Conservation (phyloP, 2,888 invertebrate species). For the Drosophila sordidula region DNA sequence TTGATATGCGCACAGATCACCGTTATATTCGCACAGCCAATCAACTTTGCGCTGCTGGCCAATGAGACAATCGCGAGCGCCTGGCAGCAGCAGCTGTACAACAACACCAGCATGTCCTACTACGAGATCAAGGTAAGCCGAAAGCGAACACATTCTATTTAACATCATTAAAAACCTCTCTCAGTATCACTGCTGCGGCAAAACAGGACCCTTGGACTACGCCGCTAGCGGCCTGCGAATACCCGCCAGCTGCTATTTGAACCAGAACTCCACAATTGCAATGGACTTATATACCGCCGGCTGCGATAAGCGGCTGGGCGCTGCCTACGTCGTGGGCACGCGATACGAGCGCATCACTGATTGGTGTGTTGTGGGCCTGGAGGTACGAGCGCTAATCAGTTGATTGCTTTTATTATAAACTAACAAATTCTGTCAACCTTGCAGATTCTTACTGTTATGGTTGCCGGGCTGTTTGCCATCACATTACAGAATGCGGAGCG, state of each 20-base stretch:
- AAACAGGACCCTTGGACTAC: constrained; percentile 71
- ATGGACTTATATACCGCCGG: constrained; percentile 66
- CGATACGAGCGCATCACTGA: constrained; percentile 74
- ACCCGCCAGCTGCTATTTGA: constrained; percentile 73
- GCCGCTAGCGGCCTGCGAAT: constrained; percentile 52
- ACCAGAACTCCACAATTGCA: constrained; percentile 60
- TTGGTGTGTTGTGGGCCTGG: constrained; percentile 77
- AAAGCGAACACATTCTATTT: background rate
- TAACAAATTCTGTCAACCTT: background rate
- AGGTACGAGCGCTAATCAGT: constrained; percentile 52
- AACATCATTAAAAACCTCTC: background rate
- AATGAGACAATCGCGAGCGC: constrained; percentile 69
- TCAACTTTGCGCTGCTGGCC: constrained; percentile 71
- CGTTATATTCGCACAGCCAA: constrained; percentile 71
- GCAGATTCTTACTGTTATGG: constrained; percentile 66
- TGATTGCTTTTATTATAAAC: no score
- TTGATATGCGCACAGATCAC: constrained; percentile 72
- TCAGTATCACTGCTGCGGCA: constrained; percentile 77
- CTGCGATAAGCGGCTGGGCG: constrained; percentile 57
- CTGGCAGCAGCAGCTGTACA: constrained; percentile 69
- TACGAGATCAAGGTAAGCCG: constrained; percentile 74
- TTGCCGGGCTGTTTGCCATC: constrained; percentile 75
- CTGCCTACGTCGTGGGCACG: constrained; percentile 62
- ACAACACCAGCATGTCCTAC: constrained; percentile 62
- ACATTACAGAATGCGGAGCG: constrained; percentile 73